These are phyloP conservation scores for Tyria jacobaeae DNA, from an alignment of 2,888 invertebrate species.

Conservation along the genomic window DNA sequence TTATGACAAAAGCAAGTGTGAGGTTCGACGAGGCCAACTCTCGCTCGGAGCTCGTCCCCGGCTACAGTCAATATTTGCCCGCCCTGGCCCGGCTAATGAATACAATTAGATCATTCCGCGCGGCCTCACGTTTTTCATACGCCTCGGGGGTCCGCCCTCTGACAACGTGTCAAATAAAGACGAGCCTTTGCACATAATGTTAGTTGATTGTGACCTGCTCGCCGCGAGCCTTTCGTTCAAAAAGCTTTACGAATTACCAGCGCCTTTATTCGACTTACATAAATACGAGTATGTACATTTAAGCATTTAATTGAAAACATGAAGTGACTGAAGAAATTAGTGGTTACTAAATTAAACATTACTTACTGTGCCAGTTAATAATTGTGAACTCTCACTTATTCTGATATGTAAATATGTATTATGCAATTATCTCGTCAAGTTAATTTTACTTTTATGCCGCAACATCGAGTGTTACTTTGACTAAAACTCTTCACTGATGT, in stretches of 20 bases:
- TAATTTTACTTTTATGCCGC: too few species aligned
- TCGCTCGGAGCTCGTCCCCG: conserved; percentile 57
- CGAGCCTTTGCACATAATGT: conserved; percentile 68
- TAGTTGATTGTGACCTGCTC: conserved; percentile 54
- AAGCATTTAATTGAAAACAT: neutral
- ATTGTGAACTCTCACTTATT: neutral
- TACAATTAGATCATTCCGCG: conserved; percentile 87
- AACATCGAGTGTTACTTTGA: too few species aligned
- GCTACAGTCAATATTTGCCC: conserved; percentile 83
- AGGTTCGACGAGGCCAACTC: conserved; percentile 54
- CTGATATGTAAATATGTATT: too few species aligned
- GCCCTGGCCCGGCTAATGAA: conserved; percentile 84
- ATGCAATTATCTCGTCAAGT: too few species aligned
- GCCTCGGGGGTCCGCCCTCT: conserved; percentile 71
- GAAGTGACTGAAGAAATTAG: neutral
- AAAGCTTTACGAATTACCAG: conserved; percentile 37
- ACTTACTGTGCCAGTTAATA: neutral
- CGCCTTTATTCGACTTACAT: conserved; percentile 11
- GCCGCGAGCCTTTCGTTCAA: conserved; percentile 40
- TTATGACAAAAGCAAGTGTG: conserved; percentile 50
- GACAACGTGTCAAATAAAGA: conserved; percentile 78
- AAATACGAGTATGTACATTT: neutral
- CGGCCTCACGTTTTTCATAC: conserved; percentile 85
- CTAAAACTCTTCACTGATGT: too few species aligned
- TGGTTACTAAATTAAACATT: neutral